phyloP scores from a whole-genome alignment of 2,888 invertebrate genomes.

The Melanostoma scalare region DNA sequence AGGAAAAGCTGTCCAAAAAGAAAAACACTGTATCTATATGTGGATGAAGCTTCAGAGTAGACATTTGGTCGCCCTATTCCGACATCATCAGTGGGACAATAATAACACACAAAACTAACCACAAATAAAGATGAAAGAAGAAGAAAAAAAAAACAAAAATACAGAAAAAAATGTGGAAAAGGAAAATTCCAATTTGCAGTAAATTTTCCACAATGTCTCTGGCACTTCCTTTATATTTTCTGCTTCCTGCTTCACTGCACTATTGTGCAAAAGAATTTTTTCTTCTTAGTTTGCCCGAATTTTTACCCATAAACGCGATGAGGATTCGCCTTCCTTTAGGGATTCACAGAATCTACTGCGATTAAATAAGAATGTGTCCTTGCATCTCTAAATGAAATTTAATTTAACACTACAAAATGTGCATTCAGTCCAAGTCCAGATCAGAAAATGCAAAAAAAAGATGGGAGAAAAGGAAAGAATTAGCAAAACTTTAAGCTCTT shows the following conservation, averaged over 20 bases:
- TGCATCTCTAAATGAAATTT: constrained; percentile 47
- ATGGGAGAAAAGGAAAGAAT: background rate
- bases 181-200: constrained; percentile 43
- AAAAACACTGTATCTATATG: constrained; percentile 30
- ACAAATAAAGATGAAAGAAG: background rate
- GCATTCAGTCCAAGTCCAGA: constrained; percentile 15
- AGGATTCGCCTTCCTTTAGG: constrained; percentile 30
- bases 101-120: constrained; percentile 38
- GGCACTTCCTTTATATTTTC: constrained; percentile 11
- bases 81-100: constrained; percentile 26
- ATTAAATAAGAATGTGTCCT: constrained; percentile 57
- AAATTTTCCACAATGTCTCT: constrained; percentile 39
- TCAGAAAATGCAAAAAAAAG: background rate
- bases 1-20: constrained; percentile 27
- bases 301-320: constrained; percentile 47
- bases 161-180: constrained; percentile 21
- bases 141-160: constrained; percentile 4
- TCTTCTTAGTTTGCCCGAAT: background rate
- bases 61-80: constrained; percentile 36
- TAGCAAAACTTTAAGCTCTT: constrained; percentile 23
- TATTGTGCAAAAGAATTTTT: constrained; percentile 24
- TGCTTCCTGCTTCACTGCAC: constrained; percentile 36
- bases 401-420: constrained; percentile 38
- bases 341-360: constrained; percentile 1
- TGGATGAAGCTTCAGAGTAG: constrained; percentile 34